phyloP scores from a whole-genome alignment of 2,797 vertebrate genomes.

The Siniperca obscura region DNA sequence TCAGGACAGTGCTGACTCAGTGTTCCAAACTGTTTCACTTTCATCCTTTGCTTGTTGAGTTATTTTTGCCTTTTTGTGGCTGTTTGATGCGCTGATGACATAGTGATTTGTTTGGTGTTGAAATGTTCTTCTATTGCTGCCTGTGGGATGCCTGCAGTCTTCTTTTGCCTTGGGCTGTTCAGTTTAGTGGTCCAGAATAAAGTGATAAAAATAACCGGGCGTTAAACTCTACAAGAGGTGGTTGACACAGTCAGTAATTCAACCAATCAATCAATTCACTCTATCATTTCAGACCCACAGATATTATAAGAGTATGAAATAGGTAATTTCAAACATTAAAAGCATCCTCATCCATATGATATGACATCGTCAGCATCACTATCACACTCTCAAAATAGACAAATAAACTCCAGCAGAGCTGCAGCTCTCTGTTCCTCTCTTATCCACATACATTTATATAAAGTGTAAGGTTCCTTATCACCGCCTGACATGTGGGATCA shows the following conservation, averaged over 20 bases:
- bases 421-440: neutral
- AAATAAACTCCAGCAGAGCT: neutral
- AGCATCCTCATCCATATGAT: neutral
- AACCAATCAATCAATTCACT: neutral
- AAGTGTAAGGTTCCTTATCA: neutral
- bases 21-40: constrained; percentile 6
- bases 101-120: constrained; percentile 19
- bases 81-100: constrained; percentile 37
- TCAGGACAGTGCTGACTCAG: neutral
- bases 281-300: neutral
- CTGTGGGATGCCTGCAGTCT: constrained; percentile 9
- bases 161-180: constrained; percentile 8
- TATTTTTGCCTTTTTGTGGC: constrained; percentile 34
- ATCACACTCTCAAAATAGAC: neutral
- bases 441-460: neutral
- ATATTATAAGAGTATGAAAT: neutral
- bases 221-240: neutral
- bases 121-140: constrained; percentile 15
- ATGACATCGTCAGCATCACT: neutral
- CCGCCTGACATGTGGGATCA: neutral
- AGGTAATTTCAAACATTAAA: neutral
- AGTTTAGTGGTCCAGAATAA: constrained; percentile 8
- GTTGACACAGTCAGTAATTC: constrained; percentile 1
- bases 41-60: constrained; percentile 22
- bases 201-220: constrained; percentile 17